Conservation (phyloP, 2,797 vertebrate species). For the Fundulus diaphanus region DNA sequence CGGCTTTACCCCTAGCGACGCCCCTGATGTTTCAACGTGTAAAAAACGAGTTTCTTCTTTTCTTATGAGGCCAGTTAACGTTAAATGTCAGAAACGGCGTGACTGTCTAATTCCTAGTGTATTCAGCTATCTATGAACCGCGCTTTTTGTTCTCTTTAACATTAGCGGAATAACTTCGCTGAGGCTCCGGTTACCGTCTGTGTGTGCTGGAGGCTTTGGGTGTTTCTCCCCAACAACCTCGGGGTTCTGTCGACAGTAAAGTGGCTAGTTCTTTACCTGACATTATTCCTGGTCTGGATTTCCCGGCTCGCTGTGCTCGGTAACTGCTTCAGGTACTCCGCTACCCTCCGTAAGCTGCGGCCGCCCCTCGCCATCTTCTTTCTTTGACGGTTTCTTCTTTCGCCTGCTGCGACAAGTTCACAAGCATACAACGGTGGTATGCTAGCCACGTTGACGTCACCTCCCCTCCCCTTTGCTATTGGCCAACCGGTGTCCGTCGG, state of each 20-base stretch:
- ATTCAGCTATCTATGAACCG: neutral
- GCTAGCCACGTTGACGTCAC: neutral
- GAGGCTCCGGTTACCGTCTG: neutral
- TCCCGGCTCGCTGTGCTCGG: constrained; percentile 67
- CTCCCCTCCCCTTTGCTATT: constrained; percentile 41
- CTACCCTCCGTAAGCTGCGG: constrained; percentile 72
- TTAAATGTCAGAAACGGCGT: neutral
- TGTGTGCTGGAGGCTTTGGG: neutral
- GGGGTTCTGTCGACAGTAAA: neutral
- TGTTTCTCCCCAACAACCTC: neutral
- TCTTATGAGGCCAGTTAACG: neutral
- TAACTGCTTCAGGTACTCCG: constrained; percentile 74
- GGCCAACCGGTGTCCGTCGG: neutral
- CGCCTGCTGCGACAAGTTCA: neutral
- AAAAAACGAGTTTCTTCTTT: neutral
- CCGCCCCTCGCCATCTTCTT: constrained; percentile 83
- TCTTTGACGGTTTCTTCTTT: constrained; percentile 27
- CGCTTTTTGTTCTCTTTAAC: neutral
- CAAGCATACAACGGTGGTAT: neutral
- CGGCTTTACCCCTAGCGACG: constrained; percentile 13
- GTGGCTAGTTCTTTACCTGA: constrained; percentile 69
- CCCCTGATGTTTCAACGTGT: neutral
- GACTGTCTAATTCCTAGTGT: neutral
- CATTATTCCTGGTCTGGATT: constrained; percentile 58
- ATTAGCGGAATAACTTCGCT: neutral